Evolutionary conservation across 2,113 vertebrate species (phyloP), one percentile per base, ranked within the genome.

Genomic region (human (Homo sapiens)): DNA sequence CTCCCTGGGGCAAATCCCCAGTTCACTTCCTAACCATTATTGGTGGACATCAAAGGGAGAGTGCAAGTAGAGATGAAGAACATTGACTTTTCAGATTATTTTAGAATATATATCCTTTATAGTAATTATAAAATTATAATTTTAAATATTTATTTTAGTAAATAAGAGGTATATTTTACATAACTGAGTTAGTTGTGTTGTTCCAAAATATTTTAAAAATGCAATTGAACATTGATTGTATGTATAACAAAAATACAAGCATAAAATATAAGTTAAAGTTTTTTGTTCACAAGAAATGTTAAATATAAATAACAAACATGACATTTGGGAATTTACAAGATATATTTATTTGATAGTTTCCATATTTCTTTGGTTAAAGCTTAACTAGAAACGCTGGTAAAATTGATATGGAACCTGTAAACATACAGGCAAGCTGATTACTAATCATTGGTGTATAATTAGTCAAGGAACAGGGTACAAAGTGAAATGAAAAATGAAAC

Each of bases 401-500:
- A 89, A 92, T 12, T 86, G 40, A 57, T 35, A 48, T 8, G 38
- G 6, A 90, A 78, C 12, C 64, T 80, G 32, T 73, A 35, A 73
- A 89, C 10, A 27, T 61, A 73, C 3, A 86, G 35, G 48, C 22
- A 81, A 57, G 35, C 6, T 76, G 86, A 23, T 84, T 79, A 57
- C n/a, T 48, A 96, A 83, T 88, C 40, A 79, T 1, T 66, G 23
- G 5, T 64, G 61, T 52, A 59, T 86, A 91, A 66, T 43, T 84
- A 86, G 59, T 25, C 0, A 9, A 92, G 38, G 70, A 84, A 22
- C 6, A 3, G 3, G 12, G 35, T 45, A n/a, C 1, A 95, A 95
- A 90, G 78, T 17, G 17, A 96, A 98, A 88, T 92, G 27, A 93
- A 96, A 96, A 98, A 88, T 92, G 27, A 93, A 96, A 72, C 32